Evolutionary conservation across 2,797 vertebrate genomes (phyloP), one percentile per base, ranked within the genome.

Genomic region (Podarcis siculus): DNA sequence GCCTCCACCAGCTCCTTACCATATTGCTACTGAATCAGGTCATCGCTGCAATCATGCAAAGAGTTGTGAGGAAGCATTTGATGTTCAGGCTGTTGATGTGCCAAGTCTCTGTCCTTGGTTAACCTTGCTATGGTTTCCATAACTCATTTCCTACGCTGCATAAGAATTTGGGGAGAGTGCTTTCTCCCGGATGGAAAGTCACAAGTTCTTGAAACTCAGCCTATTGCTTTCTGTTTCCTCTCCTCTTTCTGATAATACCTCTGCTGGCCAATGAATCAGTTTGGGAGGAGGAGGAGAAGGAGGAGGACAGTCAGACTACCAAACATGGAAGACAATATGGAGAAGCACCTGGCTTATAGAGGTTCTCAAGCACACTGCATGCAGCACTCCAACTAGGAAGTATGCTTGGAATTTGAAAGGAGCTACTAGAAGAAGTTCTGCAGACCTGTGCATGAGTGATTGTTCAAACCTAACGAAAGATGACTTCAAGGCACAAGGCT

Each of bases 401-500:
- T 58, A 75, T 66, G 8, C 5, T 10, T 66, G 87, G 71, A 75
- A 27, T 30, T 80, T 64, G n/a, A 64, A 32, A 42, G 73, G 69
- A 89, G 39, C 17, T 58, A 21, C 55, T 23, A 8, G 30, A 66
- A 21, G 71, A 66, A 66, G 32, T n/a, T 76, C 23, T 76, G n/a
- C 71, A 49, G 39, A 61, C 49, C 27, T 72, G 25, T 69, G 8
- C 12, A 23, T 72, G n/a, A 84, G n/a, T 25, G 42, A 75, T 72
- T 85, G 87, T 35, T 88, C 67, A 35, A 73, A 66, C 67, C 67
- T 23, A 80, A 21, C 37, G 71, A 39, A 84, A 85, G 10, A 72
- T 72, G 37, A 64, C 58, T 84, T 78, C 37, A 80, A 79, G 77
- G n/a, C 17, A 21, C 67, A 21, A 25, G 69, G 32, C 39, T 85